phyloP scores from a whole-genome alignment of 2,113 vertebrate species.

The Piprites chloris region DNA sequence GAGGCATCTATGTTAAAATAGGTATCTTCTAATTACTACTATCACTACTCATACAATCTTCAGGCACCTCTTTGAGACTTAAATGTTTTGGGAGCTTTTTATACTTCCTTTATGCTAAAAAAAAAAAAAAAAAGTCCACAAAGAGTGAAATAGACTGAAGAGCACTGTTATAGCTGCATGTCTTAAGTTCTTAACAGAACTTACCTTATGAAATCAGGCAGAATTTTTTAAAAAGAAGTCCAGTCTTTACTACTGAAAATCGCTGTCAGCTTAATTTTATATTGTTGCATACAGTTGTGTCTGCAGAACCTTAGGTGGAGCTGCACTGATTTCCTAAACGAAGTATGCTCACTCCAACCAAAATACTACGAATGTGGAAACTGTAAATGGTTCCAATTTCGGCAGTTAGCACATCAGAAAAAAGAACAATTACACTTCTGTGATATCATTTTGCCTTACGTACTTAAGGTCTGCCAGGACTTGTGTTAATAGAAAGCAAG shows the following conservation, averaged over 20 bases:
- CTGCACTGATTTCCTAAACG: background rate
- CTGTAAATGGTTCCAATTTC: background rate
- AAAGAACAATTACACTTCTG: background rate
- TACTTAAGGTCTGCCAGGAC: background rate
- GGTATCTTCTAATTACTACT: background rate
- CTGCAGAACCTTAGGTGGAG: background rate
- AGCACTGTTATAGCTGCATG: background rate
- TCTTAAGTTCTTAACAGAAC: background rate
- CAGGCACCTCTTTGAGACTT: background rate
- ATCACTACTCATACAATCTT: background rate
- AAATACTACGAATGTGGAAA: background rate
- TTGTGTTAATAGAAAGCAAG: background rate
- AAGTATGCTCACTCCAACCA: background rate
- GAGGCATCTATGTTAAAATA: background rate
- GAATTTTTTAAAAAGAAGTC: background rate
- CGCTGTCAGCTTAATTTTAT: background rate
- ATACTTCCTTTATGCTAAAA: background rate
- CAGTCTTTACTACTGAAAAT: background rate
- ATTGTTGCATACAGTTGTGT: background rate
- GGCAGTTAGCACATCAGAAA: background rate
- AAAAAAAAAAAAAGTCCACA: background rate
- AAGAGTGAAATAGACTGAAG: background rate
- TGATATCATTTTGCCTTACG: background rate
- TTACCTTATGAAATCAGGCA: background rate
- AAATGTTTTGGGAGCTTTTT: accelerated